Base-by-base conservation (phyloP, 2,888 invertebrate genomes). In the Chaetoderma sp. region DNA sequence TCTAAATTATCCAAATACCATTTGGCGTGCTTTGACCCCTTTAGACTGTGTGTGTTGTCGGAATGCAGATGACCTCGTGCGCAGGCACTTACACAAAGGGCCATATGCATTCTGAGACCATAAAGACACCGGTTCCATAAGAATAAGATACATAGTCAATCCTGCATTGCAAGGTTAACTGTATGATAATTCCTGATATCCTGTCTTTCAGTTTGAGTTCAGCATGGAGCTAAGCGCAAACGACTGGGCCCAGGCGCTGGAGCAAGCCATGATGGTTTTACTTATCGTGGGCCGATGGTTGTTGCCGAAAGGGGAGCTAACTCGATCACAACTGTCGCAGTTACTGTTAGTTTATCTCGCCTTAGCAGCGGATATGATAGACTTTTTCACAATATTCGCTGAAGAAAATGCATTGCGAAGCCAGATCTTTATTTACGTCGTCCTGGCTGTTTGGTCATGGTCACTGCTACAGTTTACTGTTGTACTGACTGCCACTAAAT, bases 281-380 rank as follows among this genome's bases (percentile, higher is more conserved):
- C 71, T 83, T 3, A 79, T 83, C 39, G 56, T 82, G 5, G 76
- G 78, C 18, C 68, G 83, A n/a, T 83, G 83, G 83, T 32, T 81
- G 33, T 74, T 83, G 25, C 83, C 83, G 1, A 72, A 78, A 21
- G 81, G 81, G 3, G 66, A 77, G n/a, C 72, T 87, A 54, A 81
- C 81, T 10, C 74, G 86, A 10, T 82, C 86, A 58, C 82, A 87
- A 55, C 77, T 87, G 8, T 86, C 86, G 0, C 86, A 87, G 66
- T 76, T 86, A 2, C 77, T 86, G n/a, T 79, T 86, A 52, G 86
- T 85, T 54, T 87, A 87, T 70, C 77, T 86, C 57, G 86, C 83
- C 28, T 83, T 86, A 67, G 84, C 85, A 1, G 79, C 80, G 5
- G 83, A 83, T 68, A 80, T 81, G 63, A 77, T 81, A 72, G 81